Evolutionary conservation across 2,888 invertebrate species (phyloP).

Genomic region (Ceraclea dissimilis): DNA sequence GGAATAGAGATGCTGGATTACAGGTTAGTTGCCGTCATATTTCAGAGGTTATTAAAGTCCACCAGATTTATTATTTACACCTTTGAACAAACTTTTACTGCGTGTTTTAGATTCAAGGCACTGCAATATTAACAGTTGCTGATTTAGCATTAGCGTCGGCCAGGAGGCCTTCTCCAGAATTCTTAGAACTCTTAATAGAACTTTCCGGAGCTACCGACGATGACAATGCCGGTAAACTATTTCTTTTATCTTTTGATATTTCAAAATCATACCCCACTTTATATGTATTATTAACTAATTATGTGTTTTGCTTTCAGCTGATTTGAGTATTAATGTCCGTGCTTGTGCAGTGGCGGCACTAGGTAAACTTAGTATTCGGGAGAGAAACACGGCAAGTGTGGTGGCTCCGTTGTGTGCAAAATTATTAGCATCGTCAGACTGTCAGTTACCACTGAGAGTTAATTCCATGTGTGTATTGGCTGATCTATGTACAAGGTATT

Average conservation of each 20-base stretch:
- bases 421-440: constrained; percentile 44
- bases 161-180: constrained; percentile 32
- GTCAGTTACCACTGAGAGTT: constrained; percentile 50
- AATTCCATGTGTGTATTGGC: constrained; percentile 60
- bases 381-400: constrained; percentile 53
- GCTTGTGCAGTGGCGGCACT: constrained; percentile 42
- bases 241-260: no score
- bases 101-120: constrained; percentile 11
- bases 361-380: constrained; percentile 57
- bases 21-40: no score
- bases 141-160: constrained; percentile 41
- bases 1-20: not conserved
- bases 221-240: not conserved
- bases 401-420: constrained; percentile 56
- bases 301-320: constrained; percentile 2
- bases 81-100: no score
- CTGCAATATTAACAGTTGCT: constrained; percentile 35
- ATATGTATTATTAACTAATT: not conserved
- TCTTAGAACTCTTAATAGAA: constrained; percentile 28
- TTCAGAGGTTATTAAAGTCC: no score
- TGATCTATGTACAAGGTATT: constrained; percentile 58
- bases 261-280: no score
- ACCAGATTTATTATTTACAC: no score
- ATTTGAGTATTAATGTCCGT: constrained; percentile 29
- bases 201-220: not conserved